These are phyloP conservation scores for Diogma glabrata DNA, from an alignment of 2,888 invertebrate genomes.

Conservation along the genomic window DNA sequence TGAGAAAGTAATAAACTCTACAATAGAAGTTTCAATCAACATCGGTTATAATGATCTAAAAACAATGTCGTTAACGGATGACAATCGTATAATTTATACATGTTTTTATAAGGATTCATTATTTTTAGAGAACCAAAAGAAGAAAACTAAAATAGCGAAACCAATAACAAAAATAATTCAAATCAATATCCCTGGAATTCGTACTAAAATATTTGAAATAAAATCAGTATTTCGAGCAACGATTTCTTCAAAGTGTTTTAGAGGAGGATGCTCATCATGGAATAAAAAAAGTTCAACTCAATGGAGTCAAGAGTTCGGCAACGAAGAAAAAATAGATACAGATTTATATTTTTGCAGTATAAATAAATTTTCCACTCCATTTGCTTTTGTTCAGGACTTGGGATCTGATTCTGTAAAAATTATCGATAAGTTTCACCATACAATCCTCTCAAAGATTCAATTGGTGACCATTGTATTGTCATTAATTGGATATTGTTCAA, in stretches of 20 bases:
- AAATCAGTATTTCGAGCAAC: neutral
- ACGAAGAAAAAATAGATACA: neutral
- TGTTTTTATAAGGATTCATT: neutral
- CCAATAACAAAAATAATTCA: neutral
- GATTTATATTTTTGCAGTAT: neutral
- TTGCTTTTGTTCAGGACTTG: neutral
- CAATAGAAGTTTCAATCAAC: neutral
- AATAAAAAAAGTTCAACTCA: too few relatives aligned
- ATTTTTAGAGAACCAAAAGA: neutral
- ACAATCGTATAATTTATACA: slow-evolving; percentile 1
- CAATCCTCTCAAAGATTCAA: too few relatives aligned
- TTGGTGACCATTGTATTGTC: neutral
- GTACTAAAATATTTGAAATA: too few relatives aligned
- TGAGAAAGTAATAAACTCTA: neutral
- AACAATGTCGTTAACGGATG: neutral
- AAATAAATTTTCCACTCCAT: neutral
- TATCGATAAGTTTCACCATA: neutral
- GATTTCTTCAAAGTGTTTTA: neutral
- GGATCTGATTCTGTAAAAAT: slow-evolving; percentile 4
- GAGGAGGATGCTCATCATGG: neutral
- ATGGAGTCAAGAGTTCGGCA: neutral
- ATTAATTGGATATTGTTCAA: neutral
- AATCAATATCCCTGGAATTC: too few relatives aligned
- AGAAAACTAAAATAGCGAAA: too few relatives aligned
- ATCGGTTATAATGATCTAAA: too few relatives aligned